These are phyloP conservation scores for Heliopora coerulea DNA, from an alignment of 92 coral and sea anemone species.

Conservation along the genomic window DNA sequence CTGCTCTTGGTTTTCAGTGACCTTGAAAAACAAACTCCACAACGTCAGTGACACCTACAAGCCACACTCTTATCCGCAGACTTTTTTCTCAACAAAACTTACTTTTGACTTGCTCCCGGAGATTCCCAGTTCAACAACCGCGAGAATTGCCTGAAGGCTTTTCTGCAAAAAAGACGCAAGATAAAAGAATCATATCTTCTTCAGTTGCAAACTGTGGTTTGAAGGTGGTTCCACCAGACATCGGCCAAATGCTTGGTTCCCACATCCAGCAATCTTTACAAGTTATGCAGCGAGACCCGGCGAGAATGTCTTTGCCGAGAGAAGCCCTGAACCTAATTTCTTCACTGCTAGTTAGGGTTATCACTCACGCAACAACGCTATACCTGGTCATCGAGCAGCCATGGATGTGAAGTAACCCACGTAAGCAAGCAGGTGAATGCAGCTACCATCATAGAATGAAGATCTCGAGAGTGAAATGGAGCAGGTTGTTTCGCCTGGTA, in stretches of 20 bases:
- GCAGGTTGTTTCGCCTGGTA: constrained; percentile 97
- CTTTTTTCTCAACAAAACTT: constrained; percentile 16
- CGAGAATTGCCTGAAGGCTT: constrained; percentile 89
- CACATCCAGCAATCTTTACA: no score
- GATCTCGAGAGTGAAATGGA: constrained; percentile 90
- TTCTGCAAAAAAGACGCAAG: constrained; percentile 48
- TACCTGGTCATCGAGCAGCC: constrained; percentile 81
- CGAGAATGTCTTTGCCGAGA: no score
- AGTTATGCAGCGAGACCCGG: no score
- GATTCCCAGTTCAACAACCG: constrained; percentile 92
- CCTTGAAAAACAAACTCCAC: constrained; percentile 12
- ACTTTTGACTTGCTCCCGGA: constrained; percentile 93
- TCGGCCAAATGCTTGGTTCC: no score
- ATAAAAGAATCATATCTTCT: not conserved
- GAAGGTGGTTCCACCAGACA: no score
- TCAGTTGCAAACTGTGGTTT: no score
- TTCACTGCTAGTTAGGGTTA: no score
- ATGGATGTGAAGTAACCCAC: constrained; percentile 94
- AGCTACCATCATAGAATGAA: constrained; percentile 97
- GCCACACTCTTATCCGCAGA: no score
- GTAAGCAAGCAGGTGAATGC: constrained; percentile 83
- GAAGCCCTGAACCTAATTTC: no score
- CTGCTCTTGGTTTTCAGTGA: constrained; percentile 8
- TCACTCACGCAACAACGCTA: no score
- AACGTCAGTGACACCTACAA: no score